phyloP scores from a whole-genome alignment of 2,113 vertebrate species.

The Ciconia stormi region DNA sequence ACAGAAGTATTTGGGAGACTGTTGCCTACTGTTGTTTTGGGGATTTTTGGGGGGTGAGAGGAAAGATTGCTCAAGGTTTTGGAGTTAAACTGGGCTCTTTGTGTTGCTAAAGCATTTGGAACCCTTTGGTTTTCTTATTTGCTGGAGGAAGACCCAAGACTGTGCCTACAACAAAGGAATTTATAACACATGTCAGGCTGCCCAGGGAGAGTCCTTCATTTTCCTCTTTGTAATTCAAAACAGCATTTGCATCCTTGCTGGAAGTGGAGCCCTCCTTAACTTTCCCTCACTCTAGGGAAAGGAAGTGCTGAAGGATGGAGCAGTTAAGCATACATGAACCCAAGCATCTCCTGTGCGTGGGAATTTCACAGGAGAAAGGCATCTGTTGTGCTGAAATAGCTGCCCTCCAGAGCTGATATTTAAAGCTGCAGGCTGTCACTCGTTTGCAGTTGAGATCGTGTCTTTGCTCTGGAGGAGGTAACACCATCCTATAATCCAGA shows the following conservation, averaged over 20 bases:
- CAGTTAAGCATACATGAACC: constrained; percentile 27
- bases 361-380: constrained; percentile 61
- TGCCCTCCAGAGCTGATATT: constrained; percentile 25
- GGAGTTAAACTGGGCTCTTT: not conserved
- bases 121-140: not conserved
- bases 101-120: not conserved
- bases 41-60: rapidly evolving
- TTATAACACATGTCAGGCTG: constrained; percentile 47
- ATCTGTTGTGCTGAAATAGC: constrained; percentile 57
- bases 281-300: constrained; percentile 40
- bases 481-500: not conserved
- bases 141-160: constrained; percentile 15
- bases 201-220: constrained; percentile 7
- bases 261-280: constrained; percentile 10
- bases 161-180: constrained; percentile 42
- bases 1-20: not conserved
- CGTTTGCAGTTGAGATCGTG: not conserved
- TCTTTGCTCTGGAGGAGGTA: not conserved
- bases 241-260: constrained; percentile 31
- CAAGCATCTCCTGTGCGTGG: constrained; percentile 12
- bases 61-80: not conserved
- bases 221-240: constrained; percentile 68
- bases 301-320: constrained; percentile 50
- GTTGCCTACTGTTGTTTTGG: not conserved
- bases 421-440: constrained; percentile 39